phyloP scores from a whole-genome alignment of 2,797 vertebrate genomes.

The Helicolenus hilgendorfi region DNA sequence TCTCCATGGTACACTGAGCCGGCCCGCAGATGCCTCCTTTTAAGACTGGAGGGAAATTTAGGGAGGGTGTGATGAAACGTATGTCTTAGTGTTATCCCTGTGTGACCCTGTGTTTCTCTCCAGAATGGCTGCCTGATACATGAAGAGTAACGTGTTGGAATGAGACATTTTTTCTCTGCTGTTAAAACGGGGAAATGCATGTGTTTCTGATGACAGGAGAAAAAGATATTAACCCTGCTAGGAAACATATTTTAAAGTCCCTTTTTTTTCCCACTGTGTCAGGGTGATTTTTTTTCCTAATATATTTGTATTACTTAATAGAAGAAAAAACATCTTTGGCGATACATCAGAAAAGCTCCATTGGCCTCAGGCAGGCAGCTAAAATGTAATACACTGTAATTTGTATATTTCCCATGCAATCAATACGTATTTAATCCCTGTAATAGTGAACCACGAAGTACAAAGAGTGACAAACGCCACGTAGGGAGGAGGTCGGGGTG shows the following conservation, averaged over 20 bases:
- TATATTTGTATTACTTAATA: background rate
- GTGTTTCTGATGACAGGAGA: background rate
- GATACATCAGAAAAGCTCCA: too few relatives aligned
- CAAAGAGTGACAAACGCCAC: too few relatives aligned
- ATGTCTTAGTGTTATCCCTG: constrained; percentile 19
- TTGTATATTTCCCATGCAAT: too few relatives aligned
- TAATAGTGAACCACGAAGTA: too few relatives aligned
- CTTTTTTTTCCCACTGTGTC: background rate
- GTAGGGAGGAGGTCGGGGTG: too few relatives aligned
- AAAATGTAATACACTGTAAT: too few relatives aligned
- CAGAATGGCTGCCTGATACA: background rate
- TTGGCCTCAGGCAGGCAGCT: too few relatives aligned
- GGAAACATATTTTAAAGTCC: background rate
- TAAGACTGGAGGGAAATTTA: background rate
- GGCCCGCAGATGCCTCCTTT: background rate
- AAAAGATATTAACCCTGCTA: background rate
- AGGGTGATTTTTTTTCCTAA: background rate
- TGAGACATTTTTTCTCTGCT: background rate
- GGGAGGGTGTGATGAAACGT: background rate
- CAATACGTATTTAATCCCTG: too few relatives aligned
- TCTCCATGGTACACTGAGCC: constrained; percentile 15
- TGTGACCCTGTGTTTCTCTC: constrained; percentile 38
- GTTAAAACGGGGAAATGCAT: background rate
- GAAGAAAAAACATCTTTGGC: too few relatives aligned
- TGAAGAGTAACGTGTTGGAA: background rate